Percentiles rank a stretch among this genome's conserved stretches.
Conservation (phyloP, 2,888 invertebrate genomes). For the Drosophila meridionalis region DNA sequence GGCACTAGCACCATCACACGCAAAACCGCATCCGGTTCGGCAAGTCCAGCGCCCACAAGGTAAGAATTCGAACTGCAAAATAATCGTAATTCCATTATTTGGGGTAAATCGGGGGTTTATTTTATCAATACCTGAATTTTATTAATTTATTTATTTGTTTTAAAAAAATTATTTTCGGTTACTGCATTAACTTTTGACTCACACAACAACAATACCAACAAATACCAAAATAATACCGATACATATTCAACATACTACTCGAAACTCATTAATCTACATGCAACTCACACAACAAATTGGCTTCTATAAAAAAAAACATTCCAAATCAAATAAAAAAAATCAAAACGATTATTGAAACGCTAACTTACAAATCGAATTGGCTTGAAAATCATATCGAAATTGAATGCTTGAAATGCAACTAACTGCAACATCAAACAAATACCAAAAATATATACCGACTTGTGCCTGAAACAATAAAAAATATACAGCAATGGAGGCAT, state of each 20-base stretch:
- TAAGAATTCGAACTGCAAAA: conserved; percentile 77
- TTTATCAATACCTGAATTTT: conserved; percentile 23
- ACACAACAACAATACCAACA: conserved; percentile 47
- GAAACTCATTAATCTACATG: conserved; percentile 25
- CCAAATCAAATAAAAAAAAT: conserved; percentile 14
- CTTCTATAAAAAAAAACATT: conserved; percentile 19
- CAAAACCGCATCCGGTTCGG: conserved; percentile 91
- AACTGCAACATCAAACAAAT: conserved; percentile 57
- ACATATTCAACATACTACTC: conserved; percentile 34
- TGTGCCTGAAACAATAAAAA: conserved; percentile 60
- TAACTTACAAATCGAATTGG: conserved; percentile 64
- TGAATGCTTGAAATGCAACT: conserved; percentile 68
- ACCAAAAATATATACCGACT: conserved; percentile 34
- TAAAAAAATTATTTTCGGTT: conserved; percentile 71
- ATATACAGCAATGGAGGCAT: conserved; percentile 88
- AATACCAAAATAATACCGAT: conserved; percentile 14
- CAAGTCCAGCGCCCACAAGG: conserved; percentile 92
- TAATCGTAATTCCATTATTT: neutral
- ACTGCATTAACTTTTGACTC: conserved; percentile 72
- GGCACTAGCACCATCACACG: conserved; percentile 87
- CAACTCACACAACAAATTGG: conserved; percentile 39
- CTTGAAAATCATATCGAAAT: conserved; percentile 53
- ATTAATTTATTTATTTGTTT: conserved; percentile 71
- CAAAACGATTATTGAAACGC: conserved; percentile 47
- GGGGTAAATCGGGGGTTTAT: conserved; percentile 20